Evolutionary conservation across 2,797 vertebrate species (phyloP).

Genomic region (Platyrinchus mystaceus): DNA sequence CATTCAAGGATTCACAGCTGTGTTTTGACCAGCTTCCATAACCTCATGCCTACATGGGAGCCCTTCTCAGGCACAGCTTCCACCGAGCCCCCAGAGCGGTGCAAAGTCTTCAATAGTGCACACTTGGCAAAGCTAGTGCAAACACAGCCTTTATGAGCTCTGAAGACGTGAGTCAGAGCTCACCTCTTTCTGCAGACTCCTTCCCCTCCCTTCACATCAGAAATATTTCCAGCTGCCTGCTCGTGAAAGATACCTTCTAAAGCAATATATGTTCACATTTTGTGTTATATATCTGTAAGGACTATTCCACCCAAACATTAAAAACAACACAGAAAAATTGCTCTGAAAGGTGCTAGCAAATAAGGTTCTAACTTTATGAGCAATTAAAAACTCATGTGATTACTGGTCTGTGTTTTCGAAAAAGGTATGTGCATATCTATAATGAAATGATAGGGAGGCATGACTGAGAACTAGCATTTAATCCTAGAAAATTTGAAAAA

Average conservation of each 20-base stretch:
- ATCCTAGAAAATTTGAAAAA: not conserved
- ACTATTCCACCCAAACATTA: not conserved
- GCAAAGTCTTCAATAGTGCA: not conserved
- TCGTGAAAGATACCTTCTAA: not conserved
- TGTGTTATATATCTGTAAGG: not conserved
- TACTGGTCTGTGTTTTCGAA: not conserved
- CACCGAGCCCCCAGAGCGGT: not conserved
- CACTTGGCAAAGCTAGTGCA: not conserved
- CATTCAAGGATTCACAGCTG: not conserved
- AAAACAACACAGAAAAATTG: not conserved
- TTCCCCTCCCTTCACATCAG: not conserved
- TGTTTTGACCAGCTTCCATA: slow-evolving; percentile 31
- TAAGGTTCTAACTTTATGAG: not conserved
- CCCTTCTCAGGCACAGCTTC: not conserved
- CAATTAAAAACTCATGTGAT: not conserved
- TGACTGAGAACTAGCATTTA: not conserved
- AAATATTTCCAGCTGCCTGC: not conserved
- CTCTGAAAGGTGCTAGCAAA: not conserved
- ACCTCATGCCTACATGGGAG: not conserved
- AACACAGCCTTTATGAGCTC: not conserved
- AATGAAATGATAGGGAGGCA: not conserved
- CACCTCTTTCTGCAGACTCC: not conserved
- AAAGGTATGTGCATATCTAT: not conserved
- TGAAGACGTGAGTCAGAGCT: slow-evolving; percentile 4
- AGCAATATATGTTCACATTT: not conserved